Percentiles rank a stretch among this genome's conserved stretches.
Evolutionary conservation across 2,888 invertebrate species (phyloP).

Genomic region (Lithodes maja): DNA sequence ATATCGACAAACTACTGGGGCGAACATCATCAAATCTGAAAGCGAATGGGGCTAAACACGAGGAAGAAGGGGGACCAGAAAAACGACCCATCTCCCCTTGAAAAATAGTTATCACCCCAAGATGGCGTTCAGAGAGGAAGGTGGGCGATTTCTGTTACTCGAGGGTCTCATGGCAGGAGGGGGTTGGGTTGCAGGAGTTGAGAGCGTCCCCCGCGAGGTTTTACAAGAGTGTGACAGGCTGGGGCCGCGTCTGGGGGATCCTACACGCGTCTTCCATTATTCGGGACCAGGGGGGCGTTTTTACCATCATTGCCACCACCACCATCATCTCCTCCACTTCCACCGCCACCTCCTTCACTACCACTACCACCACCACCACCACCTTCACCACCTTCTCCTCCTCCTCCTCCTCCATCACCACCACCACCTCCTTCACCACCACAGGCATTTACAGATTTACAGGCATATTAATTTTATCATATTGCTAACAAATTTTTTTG

Average conservation of each 20-base stretch:
- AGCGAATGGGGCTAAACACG: too few relatives aligned
- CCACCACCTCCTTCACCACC: background rate
- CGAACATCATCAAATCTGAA: too few relatives aligned
- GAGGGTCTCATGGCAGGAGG: background rate
- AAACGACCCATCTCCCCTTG: too few relatives aligned
- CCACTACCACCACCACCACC: background rate
- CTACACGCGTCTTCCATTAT: constrained; percentile 14
- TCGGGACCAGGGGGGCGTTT: background rate
- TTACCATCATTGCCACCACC: background rate
- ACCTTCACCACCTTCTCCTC: background rate
- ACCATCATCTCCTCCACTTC: background rate
- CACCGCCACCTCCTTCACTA: background rate
- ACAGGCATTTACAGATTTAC: background rate
- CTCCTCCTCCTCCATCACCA: background rate
- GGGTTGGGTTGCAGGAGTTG: background rate
- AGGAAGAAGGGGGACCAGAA: too few relatives aligned
- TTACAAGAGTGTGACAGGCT: constrained; percentile 17
- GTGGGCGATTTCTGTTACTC: too few relatives aligned
- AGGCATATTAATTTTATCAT: too few relatives aligned
- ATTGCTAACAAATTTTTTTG: too few relatives aligned
- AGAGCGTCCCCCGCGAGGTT: background rate
- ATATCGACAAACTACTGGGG: too few relatives aligned
- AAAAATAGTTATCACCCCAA: too few relatives aligned
- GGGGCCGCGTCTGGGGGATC: background rate
- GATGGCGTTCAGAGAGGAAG: too few relatives aligned